Base-by-base conservation (phyloP, 2,113 vertebrate species). In the Lutjanus erythropterus region DNA sequence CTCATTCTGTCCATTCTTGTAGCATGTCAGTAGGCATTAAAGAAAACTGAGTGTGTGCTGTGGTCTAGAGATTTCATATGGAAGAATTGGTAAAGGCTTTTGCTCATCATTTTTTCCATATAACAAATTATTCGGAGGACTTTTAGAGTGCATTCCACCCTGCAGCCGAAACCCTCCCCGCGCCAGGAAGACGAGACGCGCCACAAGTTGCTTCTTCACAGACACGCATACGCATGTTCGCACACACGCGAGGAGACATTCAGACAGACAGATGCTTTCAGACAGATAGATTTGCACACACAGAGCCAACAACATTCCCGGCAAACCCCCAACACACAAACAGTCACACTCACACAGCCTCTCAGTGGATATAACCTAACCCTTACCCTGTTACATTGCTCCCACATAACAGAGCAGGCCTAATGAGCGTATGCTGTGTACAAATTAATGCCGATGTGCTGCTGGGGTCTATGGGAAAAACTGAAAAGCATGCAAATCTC, bases 251-350 rank as follows among this genome's bases (percentile, higher is more conserved):
- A 76, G 50, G 23, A 61, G 49, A 80, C 53, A 76, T 55, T 74
- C 75, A 83, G 84, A 81, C 85, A 80, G 82, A 81, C 82, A 87
- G 81, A 89, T 83, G 72, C 62, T 82, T 80, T 79, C 88, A 87
- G 86, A 84, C 88, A 88, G 80, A 89, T 77, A 87, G 35, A 86
- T 81, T 71, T 85, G 75, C 55, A 80, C 67, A 68, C 47, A 59
- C 53, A 81, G 83, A 85, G 81, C 85, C 83, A 91, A 83, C 64
- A 81, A 75, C 81, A 85, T 85, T 86, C 86, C 80, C 61, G 70
- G 75, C 71, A 75, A 88, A 85, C 78, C 39, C 39, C 78, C 71
- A 25, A 79, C 73, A 81, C 74, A 75, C 68, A 76, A 73, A 65
- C 70, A 73, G 60, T 58, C 68, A 81, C 65, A 76, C 82, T 84